phyloP scores from a whole-genome alignment of 2,797 vertebrate species.

The Microchirus variegatus region DNA sequence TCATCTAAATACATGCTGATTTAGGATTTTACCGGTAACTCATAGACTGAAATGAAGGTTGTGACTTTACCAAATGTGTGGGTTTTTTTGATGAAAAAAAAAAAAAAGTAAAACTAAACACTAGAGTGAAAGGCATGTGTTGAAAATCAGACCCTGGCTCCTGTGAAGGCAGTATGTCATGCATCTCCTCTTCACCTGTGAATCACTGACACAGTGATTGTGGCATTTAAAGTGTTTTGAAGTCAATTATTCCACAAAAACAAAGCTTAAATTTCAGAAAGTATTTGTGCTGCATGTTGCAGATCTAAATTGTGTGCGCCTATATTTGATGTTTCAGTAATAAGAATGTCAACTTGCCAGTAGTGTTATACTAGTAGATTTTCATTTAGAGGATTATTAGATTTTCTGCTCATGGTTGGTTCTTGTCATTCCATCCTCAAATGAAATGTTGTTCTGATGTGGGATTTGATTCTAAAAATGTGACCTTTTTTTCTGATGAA shows the following conservation, averaged over 20 bases:
- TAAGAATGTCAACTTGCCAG: slow-evolving; percentile 29
- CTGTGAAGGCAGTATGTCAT: slow-evolving; percentile 6
- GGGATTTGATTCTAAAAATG: slow-evolving; percentile 44
- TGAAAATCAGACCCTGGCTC: slow-evolving; percentile 9
- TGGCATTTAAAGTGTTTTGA: too few species aligned
- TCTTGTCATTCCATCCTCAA: neutral
- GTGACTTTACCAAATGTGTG: neutral
- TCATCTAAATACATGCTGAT: neutral
- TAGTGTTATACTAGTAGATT: slow-evolving; percentile 32
- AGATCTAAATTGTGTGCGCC: slow-evolving; percentile 45
- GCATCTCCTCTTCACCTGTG: slow-evolving; percentile 24
- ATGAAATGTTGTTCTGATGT: slow-evolving; percentile 29
- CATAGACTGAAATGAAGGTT: neutral
- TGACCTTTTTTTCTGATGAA: slow-evolving; percentile 20
- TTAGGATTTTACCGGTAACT: neutral
- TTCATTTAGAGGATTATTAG: slow-evolving; percentile 17
- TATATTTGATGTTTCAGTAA: slow-evolving; percentile 34
- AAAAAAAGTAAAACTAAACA: too few species aligned
- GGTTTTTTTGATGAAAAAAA: slow-evolving; percentile 3
- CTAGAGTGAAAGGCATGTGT: neutral
- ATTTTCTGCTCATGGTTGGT: slow-evolving; percentile 8
- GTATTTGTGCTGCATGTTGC: slow-evolving; percentile 52
- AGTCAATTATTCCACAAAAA: slow-evolving; percentile 14
- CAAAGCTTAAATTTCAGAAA: slow-evolving; percentile 34
- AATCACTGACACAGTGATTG: slow-evolving; percentile 27